Percentiles rank a stretch among this genome's conserved stretches.
These are phyloP conservation scores for Petroica traversi DNA, from an alignment of 2,113 vertebrate species.

Conservation along the genomic window DNA sequence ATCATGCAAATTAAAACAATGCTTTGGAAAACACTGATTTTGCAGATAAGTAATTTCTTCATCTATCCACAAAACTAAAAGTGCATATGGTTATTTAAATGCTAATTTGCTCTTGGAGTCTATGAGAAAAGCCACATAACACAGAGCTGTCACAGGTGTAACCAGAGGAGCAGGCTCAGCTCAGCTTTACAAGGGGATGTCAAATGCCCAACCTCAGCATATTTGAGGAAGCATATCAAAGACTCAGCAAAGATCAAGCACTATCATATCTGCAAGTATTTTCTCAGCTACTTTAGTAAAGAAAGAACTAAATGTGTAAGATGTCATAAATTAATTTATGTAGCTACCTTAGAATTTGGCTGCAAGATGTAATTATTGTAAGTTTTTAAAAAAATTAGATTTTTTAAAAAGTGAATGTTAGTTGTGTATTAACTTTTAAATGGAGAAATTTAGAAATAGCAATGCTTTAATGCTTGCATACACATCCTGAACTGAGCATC, in stretches of 20 bases:
- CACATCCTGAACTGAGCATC: neutral
- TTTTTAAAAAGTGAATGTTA: too few relatives aligned
- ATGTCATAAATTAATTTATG: neutral
- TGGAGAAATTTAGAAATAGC: neutral
- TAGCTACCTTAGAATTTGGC: neutral
- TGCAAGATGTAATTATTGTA: neutral
- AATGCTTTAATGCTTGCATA: neutral
- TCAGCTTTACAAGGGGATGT: neutral
- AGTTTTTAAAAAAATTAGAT: neutral
- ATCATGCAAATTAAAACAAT: neutral
- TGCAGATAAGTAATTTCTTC: neutral
- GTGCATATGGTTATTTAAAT: neutral
- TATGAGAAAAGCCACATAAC: neutral
- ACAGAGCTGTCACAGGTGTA: neutral
- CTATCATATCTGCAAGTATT: neutral
- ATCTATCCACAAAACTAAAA: neutral
- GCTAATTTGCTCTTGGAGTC: neutral
- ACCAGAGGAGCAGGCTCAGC: conserved; percentile 20
- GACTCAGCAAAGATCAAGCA: neutral
- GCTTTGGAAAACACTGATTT: neutral
- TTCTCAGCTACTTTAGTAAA: neutral
- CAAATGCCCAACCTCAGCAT: neutral
- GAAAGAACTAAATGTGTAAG: neutral
- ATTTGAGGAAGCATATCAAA: neutral
- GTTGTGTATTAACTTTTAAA: neutral